These are phyloP conservation scores for Oscheius sp. DNA, from an alignment of 2,888 invertebrate genomes.

Conservation along the genomic window DNA sequence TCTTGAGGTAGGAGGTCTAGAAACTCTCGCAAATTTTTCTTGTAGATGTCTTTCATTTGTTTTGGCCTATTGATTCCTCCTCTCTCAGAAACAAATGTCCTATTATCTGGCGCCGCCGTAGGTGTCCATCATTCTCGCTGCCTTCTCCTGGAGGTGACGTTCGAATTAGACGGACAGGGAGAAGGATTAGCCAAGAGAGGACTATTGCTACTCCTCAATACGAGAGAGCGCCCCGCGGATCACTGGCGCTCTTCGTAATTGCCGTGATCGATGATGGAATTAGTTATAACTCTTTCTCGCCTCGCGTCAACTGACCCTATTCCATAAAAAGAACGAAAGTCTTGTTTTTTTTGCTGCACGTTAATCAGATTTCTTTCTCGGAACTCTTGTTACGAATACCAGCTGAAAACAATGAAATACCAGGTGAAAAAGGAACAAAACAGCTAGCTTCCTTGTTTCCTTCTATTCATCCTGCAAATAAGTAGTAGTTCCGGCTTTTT, in stretches of 20 bases:
- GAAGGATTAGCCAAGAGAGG: constrained; percentile 13
- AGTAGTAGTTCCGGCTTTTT: no score
- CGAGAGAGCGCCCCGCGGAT: constrained; percentile 11
- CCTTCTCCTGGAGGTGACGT: constrained; percentile 13
- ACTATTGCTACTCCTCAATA: constrained; percentile 8
- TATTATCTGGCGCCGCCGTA: constrained; percentile 15
- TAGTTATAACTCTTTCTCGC: constrained; percentile 27
- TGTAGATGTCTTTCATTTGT: constrained; percentile 1
- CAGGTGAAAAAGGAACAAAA: no score
- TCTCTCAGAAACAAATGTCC: constrained; percentile 14
- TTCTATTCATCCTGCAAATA: no score
- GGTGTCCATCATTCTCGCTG: constrained; percentile 17
- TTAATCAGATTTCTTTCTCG: no score
- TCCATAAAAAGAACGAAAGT: no score
- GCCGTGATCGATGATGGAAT: constrained; percentile 31
- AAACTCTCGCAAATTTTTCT: no score
- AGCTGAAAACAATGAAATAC: no score
- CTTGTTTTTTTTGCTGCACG: no score
- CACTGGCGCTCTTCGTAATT: constrained; percentile 31
- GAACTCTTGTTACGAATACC: no score
- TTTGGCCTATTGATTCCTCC: constrained; percentile 3
- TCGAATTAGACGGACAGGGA: background rate
- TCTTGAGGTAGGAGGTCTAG: no score
- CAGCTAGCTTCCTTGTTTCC: no score
- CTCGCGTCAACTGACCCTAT: constrained; percentile 2